Evolutionary conservation across 2,888 invertebrate species (phyloP).

Genomic region (Thymelicus sylvestris): DNA sequence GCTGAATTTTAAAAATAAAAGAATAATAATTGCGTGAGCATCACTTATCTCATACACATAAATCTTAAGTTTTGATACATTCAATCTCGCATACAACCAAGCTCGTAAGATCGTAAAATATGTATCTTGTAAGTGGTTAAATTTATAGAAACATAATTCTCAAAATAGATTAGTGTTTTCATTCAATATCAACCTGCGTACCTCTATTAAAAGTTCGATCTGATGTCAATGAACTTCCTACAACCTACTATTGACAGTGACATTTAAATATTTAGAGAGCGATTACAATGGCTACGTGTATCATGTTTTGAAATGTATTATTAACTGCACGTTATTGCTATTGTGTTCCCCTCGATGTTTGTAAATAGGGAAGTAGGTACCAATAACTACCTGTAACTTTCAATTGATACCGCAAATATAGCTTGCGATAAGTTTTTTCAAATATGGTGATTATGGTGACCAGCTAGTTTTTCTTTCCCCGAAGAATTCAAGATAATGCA

Average conservation of each 20-base stretch:
- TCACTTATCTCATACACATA: too few species aligned
- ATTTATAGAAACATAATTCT: not conserved
- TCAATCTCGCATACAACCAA: not conserved
- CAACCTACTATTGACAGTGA: constrained; percentile 32
- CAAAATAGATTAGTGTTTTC: constrained; percentile 14
- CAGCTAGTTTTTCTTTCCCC: too few species aligned
- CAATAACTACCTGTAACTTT: too few species aligned
- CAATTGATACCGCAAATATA: not conserved
- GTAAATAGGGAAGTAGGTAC: constrained; percentile 20
- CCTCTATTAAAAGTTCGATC: constrained; percentile 8
- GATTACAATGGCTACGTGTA: constrained; percentile 30
- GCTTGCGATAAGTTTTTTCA: too few species aligned
- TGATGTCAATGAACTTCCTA: constrained; percentile 33
- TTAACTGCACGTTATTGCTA: constrained; percentile 20
- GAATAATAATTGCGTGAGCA: too few species aligned
- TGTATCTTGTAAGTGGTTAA: not conserved
- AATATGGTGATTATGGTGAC: too few species aligned
- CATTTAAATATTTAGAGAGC: constrained; percentile 37
- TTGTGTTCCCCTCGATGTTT: constrained; percentile 29
- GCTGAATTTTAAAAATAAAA: too few species aligned
- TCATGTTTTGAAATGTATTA: constrained; percentile 33
- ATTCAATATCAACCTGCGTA: constrained; percentile 13
- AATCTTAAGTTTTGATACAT: too few species aligned
- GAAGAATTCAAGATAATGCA: too few species aligned
- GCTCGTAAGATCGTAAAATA: not conserved